A percentile compares a stretch with the other conserved stretches of the same genome.
Evolutionary conservation across 2,797 vertebrate species (phyloP).

Genomic region (Notamacropus eugenii): DNA sequence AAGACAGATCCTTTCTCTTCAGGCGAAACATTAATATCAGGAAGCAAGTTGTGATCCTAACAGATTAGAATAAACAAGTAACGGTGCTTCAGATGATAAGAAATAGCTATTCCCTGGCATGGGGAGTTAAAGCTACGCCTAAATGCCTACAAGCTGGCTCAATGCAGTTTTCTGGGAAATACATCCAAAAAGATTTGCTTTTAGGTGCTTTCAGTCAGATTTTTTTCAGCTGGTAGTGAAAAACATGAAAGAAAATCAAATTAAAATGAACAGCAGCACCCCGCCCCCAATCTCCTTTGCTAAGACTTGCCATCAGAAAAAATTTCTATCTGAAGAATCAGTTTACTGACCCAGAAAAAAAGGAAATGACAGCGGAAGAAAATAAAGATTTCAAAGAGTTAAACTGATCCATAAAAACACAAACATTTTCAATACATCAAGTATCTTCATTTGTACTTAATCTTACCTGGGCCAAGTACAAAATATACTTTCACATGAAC

Average conservation of each 20-base stretch:
- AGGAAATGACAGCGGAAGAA: neutral
- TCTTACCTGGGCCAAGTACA: neutral
- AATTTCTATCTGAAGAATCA: neutral
- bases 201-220: neutral
- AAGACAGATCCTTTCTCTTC: neutral
- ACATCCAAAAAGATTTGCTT: neutral
- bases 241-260: neutral
- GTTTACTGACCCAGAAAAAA: constrained; percentile 8
- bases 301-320: neutral
- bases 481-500: neutral
- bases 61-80: neutral
- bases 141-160: neutral
- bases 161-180: neutral
- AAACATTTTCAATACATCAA: neutral
- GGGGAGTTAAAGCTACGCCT: neutral
- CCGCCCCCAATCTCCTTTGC: neutral
- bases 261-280: neutral
- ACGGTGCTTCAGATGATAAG: neutral
- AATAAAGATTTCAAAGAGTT: neutral
- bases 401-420: neutral
- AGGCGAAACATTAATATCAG: neutral
- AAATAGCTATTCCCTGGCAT: neutral
- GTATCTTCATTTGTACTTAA: neutral
- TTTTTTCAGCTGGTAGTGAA: neutral
- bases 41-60: neutral